Percentiles rank a stretch among this genome's conserved stretches.
Evolutionary conservation across 2,888 invertebrate species (phyloP).

Genomic region (Thecophora atra): DNA sequence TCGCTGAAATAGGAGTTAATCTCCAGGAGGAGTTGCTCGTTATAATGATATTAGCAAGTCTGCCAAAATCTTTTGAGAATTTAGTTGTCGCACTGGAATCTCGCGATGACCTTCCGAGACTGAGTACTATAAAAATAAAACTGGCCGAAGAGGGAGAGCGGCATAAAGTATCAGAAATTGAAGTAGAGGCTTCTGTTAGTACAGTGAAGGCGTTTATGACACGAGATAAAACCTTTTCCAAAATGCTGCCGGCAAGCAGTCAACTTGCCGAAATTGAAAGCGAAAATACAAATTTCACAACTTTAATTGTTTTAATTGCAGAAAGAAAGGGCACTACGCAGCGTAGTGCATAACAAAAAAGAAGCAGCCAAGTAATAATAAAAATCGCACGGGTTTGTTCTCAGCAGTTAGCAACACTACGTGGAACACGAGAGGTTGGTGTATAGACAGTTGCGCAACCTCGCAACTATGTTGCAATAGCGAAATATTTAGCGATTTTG

Average conservation of each 20-base stretch:
- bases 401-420: slow-evolving; percentile 21
- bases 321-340: slow-evolving; percentile 29
- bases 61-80: slow-evolving; percentile 34
- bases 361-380: slow-evolving; percentile 2
- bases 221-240: not conserved
- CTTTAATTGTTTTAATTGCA: slow-evolving; percentile 33
- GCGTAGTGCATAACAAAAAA: slow-evolving; percentile 23
- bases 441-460: slow-evolving; percentile 36
- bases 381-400: not conserved
- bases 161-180: not conserved
- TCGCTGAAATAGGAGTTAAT: slow-evolving; percentile 28
- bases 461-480: slow-evolving; percentile 38
- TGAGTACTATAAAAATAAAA: slow-evolving; percentile 32
- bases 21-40: slow-evolving; percentile 32
- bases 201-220: slow-evolving; percentile 4
- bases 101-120: slow-evolving; percentile 28
- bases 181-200: not conserved
- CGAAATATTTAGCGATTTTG: slow-evolving; percentile 35
- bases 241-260: slow-evolving; percentile 9
- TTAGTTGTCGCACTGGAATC: slow-evolving; percentile 31
- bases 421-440: slow-evolving; percentile 30
- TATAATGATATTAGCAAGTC: slow-evolving; percentile 31
- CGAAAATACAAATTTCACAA: not conserved
- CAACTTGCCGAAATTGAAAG: not conserved
- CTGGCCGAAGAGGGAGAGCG: slow-evolving; percentile 30